Evolutionary conservation across 2,797 vertebrate species (phyloP).

Genomic region (Gymnoscopelus braueri): DNA sequence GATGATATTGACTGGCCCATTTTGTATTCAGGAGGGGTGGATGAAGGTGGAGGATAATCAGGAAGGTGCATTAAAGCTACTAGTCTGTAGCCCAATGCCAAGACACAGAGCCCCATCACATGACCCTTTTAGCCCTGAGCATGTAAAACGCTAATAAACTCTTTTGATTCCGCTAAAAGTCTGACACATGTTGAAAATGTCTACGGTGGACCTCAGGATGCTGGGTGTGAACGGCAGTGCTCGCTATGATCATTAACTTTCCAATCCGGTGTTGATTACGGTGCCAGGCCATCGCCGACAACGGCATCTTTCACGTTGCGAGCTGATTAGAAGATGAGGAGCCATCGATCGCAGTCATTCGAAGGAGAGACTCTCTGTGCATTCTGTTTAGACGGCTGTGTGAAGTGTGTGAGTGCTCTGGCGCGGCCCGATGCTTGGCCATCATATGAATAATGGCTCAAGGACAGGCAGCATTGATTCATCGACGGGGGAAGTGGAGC

Average conservation of each 20-base stretch:
- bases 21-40: conserved; percentile 67
- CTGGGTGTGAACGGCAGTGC: conserved; percentile 22
- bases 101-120: conserved; percentile 42
- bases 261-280: conserved; percentile 59
- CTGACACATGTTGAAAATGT: conserved; percentile 11
- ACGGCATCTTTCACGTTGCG: conserved; percentile 43
- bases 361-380: not conserved
- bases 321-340: conserved; percentile 73
- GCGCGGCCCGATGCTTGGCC: conserved; percentile 37
- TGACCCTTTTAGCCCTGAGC: conserved; percentile 28
- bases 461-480: conserved; percentile 77
- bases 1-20: conserved; percentile 69
- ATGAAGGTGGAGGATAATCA: conserved; percentile 56
- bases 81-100: conserved; percentile 31
- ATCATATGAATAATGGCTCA: conserved; percentile 75
- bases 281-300: conserved; percentile 17
- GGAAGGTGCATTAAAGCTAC: conserved; percentile 57
- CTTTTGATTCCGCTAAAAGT: conserved; percentile 37
- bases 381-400: conserved; percentile 52
- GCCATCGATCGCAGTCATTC: conserved; percentile 53
- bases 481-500: conserved; percentile 64
- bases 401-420: conserved; percentile 54
- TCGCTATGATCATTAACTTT: conserved; percentile 45
- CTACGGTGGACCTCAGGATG: not conserved
- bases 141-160: conserved; percentile 18